Evolutionary conservation across 37 sponge, comb jelly and placozoan species (phyloP), one percentile per base, ranked within the genome.

Genomic region (Spongilla lacustris): DNA sequence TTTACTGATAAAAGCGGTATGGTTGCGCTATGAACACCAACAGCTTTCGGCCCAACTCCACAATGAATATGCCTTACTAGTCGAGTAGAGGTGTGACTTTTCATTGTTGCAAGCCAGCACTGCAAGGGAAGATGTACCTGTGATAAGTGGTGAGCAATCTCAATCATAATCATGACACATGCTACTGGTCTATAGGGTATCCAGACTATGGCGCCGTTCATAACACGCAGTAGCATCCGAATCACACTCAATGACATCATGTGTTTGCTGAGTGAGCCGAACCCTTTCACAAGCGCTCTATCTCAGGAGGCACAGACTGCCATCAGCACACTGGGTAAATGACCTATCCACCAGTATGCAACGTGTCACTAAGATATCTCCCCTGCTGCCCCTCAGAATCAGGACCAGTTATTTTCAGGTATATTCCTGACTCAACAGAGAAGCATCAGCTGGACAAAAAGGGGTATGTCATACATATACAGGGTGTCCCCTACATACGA

Each of bases 211-310:
- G 26, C 90, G 10, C 91, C 91, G 9, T 87, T 68, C 78, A 73
- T 94, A 25, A 71, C 67, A 22, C 36, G 35, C n/a, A 83, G 67
- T 19, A 34, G 88, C 35, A 82, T 90, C 19, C 12, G 11, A 27
- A 73, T 90, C 0, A 76, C 91, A 76, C 84, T 74, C 26, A 36
- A 29, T 11, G 94, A 94, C 49, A 66, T 94, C 36, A 41, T 76
- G 11, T 29, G 76, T 11, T 32, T 94, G 24, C 68, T 94, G 50
- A 76, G 36, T 19, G 88, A 90, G 79, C 58, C 85, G 11, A 94
- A 94, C 84, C 94, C 94, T 58, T 86, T 90, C 38, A 77, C 68
- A 27, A 76, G 79, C 0, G 36, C 68, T 19, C 85, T 94, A 36
- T 87, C 94, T 27, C 73, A 27, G 50, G 34, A 23, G 0, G 76